Conservation (phyloP, 2,113 vertebrate species). For the Coryphaenoides rupestris region DNA sequence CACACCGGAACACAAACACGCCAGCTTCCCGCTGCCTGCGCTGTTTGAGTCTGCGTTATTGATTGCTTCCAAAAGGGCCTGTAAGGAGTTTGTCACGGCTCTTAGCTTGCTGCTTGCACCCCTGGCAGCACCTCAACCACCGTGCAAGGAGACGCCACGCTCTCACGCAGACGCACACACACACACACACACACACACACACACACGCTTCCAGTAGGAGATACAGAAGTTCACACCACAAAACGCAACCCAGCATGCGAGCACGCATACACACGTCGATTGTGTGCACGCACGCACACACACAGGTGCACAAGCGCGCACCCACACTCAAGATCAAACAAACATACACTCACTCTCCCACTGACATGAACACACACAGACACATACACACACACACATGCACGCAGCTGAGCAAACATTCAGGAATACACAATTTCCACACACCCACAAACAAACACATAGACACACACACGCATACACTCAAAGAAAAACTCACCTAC, state of each 20-base stretch:
- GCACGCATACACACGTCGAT: background rate
- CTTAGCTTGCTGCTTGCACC: conserved; percentile 33
- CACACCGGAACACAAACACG: conserved; percentile 8
- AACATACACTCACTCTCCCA: background rate
- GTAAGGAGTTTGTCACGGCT: conserved; percentile 36
- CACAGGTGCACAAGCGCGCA: background rate
- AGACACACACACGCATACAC: background rate
- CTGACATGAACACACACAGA: background rate
- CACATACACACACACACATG: background rate
- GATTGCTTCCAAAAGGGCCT: conserved; percentile 45
- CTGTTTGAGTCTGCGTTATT: conserved; percentile 42
- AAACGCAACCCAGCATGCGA: background rate
- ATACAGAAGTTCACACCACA: background rate
- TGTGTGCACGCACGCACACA: background rate
- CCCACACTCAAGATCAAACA: background rate
- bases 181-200: background rate
- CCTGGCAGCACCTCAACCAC: conserved; percentile 29
- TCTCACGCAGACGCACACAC: background rate
- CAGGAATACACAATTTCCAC: no score
- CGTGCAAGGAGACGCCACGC: background rate
- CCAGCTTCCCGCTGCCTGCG: conserved; percentile 26
- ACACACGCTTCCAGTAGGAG: background rate
- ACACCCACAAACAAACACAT: no score
- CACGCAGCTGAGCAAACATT: no score
- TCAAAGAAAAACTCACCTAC: background rate